Conservation (phyloP, 1,140 invertebrate genomes). For the Nasonia vitripennis region DNA sequence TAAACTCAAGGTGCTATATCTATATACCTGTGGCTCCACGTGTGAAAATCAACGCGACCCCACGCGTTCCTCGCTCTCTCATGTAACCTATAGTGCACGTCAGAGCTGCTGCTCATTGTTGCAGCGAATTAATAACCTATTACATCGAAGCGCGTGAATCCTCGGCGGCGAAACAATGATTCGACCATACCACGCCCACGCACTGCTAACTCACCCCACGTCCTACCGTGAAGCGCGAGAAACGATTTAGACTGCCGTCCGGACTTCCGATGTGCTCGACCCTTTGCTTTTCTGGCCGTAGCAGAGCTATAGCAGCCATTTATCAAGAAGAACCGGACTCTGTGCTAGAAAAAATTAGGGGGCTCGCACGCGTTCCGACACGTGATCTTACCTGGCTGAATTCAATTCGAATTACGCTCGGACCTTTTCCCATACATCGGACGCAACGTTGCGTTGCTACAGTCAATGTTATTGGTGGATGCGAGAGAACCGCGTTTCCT, state of each 20-base stretch:
- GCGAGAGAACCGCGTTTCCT: neutral
- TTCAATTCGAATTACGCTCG: conserved; percentile 35
- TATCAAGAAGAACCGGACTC: conserved; percentile 26
- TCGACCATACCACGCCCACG: neutral
- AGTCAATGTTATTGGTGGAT: neutral
- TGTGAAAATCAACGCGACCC: conserved; percentile 41
- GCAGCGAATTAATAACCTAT: conserved; percentile 41
- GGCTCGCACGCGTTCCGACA: conserved; percentile 29
- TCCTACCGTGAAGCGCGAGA: neutral
- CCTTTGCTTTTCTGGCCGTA: neutral
- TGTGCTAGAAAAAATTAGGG: neutral
- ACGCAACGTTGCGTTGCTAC: neutral
- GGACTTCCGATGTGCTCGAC: neutral
- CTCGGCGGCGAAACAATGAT: conserved; percentile 13
- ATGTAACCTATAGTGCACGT: neutral
- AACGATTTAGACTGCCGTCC: neutral
- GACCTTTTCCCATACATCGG: conserved; percentile 22
- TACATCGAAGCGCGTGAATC: conserved; percentile 11
- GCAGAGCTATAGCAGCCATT: conserved; percentile 1
- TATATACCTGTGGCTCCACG: conserved; percentile 6
- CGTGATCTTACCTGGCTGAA: conserved; percentile 40
- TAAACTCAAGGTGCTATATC: neutral
- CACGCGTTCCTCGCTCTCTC: neutral
- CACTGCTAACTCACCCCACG: neutral
- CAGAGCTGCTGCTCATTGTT: neutral